Base-by-base conservation (phyloP, 2,797 vertebrate genomes). In the Pantherophis vulpinus region DNA sequence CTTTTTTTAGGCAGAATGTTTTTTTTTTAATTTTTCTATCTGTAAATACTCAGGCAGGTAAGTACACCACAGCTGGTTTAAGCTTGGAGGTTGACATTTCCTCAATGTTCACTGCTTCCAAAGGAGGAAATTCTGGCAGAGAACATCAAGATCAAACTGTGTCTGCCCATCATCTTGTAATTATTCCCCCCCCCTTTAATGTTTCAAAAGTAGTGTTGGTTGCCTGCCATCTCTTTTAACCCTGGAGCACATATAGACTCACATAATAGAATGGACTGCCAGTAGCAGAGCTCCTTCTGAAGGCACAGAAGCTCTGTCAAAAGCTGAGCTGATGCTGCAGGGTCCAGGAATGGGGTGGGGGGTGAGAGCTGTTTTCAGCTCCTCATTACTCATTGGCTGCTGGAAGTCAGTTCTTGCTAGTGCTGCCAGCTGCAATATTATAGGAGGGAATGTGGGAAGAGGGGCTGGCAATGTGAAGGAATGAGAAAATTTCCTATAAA, bases 311-410 rank as follows among this genome's bases (percentile, higher is more conserved):
- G 60, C 29, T 58, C 6, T 55, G 5, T 87, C 86, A 66, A n/a
- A 55, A 55, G 60, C 47, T 25, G 79, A 91, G 90, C 12, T 18
- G 54, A 91, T 29, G 55, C 70, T 59, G 55, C 4, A 0, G 51
- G 32, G 58, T 66, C 55, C 55, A 58, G 90, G 55, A 83, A 18
- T 3, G 25, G 58, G 56, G 37, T 37, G 37, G 16, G 60, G 66
- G 12, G 23, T 42, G 32, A 74, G 90, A 79, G 70, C 54, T 83
- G 66, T 58, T 79, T 37, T 83, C 90, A 83, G 55, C 90, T 83
- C 90, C 55, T 91, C 59, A 55, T 63, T 54, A 87, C 51, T 91
- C 91, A 87, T 29, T 54, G 86, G 12, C 60, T 91, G 91, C 90
- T 83, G 70, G 61, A 51, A 66, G 83, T 32, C 8, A 63, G 18